Base-by-base conservation (phyloP, 2,888 invertebrate genomes). In the Pteria penguin region DNA sequence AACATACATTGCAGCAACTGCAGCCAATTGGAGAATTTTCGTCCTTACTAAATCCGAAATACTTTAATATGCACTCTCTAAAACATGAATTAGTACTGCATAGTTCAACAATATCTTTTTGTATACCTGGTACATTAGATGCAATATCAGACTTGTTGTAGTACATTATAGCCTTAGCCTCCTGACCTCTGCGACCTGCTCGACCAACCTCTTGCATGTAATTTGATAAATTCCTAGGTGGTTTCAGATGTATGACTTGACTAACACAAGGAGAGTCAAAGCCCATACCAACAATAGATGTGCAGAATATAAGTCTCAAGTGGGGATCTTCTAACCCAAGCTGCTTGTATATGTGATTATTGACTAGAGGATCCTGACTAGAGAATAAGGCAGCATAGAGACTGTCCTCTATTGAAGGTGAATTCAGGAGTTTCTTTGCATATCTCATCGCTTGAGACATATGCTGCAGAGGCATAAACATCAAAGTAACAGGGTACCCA, bases 181-280 rank as follows among this genome's bases (percentile, higher is more conserved):
- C 14, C 29, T 61, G 61, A n/a, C 61, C 61, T 2, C 29, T 24
- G n/a, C 32, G 29, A 5, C 61, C 61, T 29, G 61, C 61, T 27
- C 61, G 26, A 14, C 61, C 61, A 61, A 61, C 29, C n/a, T 61
- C 61, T 61, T 61, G 61, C 14, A 61, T 2, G 29, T 61, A 61
- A 8, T 61, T 24, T 27, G 61, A 61, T 0, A 29, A n/a, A 61
- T 27, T 61, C n/a, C 61, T 61, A 2, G 61, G 32, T n/a, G 61
- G 61, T 14, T 31, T 27, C 29, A 29, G 24, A 61, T 61, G 61
- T 29, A 61, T 0, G 1, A 61, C 29, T 5, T 3, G 26, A n/a
- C 27, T 8, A 24, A 61, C 31, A 29, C n/a, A 27, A 18, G 14
- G 24, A 2, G 61, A 29, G 29, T 61, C 32, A 61, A 31, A 61